Base-by-base conservation (phyloP, 2,113 vertebrate species). In the Salminus brasiliensis region DNA sequence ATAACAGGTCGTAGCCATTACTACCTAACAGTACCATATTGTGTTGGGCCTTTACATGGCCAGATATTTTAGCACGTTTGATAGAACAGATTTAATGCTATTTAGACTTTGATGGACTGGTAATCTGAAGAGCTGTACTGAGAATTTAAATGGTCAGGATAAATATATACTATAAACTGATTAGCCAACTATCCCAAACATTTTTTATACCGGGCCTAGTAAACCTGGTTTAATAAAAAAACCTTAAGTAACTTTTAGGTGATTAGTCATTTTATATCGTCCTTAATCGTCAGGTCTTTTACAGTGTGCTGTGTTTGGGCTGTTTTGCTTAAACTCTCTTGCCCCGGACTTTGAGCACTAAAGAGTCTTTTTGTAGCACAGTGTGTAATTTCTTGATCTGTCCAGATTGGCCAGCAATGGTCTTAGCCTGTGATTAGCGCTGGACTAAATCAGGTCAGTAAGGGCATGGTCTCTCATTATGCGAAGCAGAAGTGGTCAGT, bases 401-500 rank as follows among this genome's bases (percentile, higher is more conserved):
- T 39, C 21, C 65, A 68, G 41, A 57, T 25, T 32, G 65, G 16
- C 74, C 71, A 79, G 41, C 21, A 9, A 27, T 30, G 27, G 72
- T 25, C 53, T 67, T 52, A 63, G 62, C 27, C 71, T 79, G 32
- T 82, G 53, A 69, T 70, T 70, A 74, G 23, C 5, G 60, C 49
- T 68, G 70, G n/a, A 21, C 34, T 68, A 39, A 62, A 74, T 59
- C 21, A 12, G 53, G 52, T 70, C 71, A 63, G 39, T 74, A 74
- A 82, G 45, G 70, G 41, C 36, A 67, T 11, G 16, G 49, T 45
- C 78, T 77, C 55, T 77, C 68, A 75, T 83, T 76, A 79, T 3
- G 12, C 8, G 5, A 25, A n/a, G 23, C 13, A 43, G 41, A 25
- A 9, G 55, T 78, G 47, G 60, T 70, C n/a, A 69, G 43, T 36